These are phyloP conservation scores for Linyphia triangularis DNA, from an alignment of 2,888 invertebrate species.

Conservation along the genomic window DNA sequence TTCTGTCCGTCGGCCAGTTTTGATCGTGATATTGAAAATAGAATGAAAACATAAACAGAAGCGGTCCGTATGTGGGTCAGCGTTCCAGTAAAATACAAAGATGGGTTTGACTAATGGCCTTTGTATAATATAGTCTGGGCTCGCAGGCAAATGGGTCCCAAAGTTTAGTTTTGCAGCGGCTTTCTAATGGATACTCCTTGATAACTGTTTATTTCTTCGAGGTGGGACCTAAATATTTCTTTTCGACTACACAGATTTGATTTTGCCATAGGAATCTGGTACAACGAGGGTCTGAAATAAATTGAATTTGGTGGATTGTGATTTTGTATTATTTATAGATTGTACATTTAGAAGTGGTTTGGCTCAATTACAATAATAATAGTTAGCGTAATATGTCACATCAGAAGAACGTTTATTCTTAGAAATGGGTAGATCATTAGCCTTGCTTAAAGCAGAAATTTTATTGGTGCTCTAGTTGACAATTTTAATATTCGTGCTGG, in stretches of 20 bases:
- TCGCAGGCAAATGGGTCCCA: background rate
- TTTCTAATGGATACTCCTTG: background rate
- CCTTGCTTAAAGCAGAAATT: no score
- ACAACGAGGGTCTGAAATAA: background rate
- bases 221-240: background rate
- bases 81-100: background rate
- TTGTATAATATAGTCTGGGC: background rate
- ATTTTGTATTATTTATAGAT: background rate
- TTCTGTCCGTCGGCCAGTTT: conserved; percentile 13
- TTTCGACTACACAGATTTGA: background rate
- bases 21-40: conserved; percentile 45
- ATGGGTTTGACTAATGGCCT: conserved; percentile 2
- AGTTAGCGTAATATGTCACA: no score
- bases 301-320: background rate
- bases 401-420: no score
- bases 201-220: background rate
- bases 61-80: conserved; percentile 21
- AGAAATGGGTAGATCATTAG: no score
- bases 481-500: no score
- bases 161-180: background rate
- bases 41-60: conserved; percentile 37
- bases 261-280: background rate
- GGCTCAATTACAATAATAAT: background rate
- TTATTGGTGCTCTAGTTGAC: no score
- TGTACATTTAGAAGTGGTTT: background rate